Base-by-base conservation (phyloP, 1,140 invertebrate species). In the Cephus cinctus region DNA sequence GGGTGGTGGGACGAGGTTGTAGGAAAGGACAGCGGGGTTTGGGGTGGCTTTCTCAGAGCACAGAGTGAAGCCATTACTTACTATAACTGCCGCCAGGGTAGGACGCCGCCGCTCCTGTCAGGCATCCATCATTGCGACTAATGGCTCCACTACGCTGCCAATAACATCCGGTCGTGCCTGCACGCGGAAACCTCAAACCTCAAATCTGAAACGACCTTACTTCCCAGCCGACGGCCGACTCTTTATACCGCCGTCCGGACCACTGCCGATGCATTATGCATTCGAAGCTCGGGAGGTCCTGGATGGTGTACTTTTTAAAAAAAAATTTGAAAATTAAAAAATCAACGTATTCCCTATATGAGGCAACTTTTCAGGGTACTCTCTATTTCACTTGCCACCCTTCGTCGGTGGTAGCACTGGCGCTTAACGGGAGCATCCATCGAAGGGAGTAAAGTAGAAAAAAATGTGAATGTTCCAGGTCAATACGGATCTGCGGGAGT, bases 121-220 rank as follows among this genome's bases (percentile, higher is more conserved):
- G 63, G 65, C 72, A 75, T 76, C 72, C 73, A 74, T 76, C 73
- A 75, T 74, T 54, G 60, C 67, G 62, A 75, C 71, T 76, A 75
- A 76, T 75, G 72, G 71, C 60, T 70, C 65, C 51, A 65, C 72
- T 75, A 69, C 69, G 50, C 70, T 76, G 72, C 69, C 72, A 76
- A 76, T 76, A 75, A 73, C 71, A 76, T 67, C 62, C 63, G 65
- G 51, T 50, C 48, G 50, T 54, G 53, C 56, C 52, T 50, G 48
- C 50, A 30, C 30, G 52, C 52, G 47, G 59, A 59, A 62, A 58
- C 45, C 6, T 8, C 50, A 39, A 42, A 48, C 39, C 38, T 45
- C 32, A 41, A 39, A 5, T 45, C 46, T 50, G 38, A 43, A 9
- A 35, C 27, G 54, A 60, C 50, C 50, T 61, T 61, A 54, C 41